Evolutionary conservation across 2,797 vertebrate genomes (phyloP).

Genomic region (Tolypeutes matacus): DNA sequence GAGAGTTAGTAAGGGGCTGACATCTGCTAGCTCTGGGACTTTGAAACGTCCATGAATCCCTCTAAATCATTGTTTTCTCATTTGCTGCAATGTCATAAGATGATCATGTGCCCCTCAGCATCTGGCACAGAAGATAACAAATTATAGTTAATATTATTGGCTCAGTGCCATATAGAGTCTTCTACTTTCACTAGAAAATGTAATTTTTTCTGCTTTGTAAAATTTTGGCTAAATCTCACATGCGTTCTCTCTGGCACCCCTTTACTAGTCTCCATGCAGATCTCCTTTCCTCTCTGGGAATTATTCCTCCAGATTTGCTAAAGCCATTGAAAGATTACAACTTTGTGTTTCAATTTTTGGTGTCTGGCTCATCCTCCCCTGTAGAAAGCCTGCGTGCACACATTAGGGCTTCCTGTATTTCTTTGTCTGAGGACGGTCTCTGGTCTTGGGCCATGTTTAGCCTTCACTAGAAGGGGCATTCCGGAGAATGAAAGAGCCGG

Average conservation of each 20-base stretch:
- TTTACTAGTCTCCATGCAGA: neutral
- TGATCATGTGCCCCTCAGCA: neutral
- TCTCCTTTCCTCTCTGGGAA: neutral
- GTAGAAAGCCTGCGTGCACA: neutral
- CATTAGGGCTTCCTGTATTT: neutral
- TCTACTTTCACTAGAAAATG: neutral
- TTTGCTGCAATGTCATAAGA: neutral
- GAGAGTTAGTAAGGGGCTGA: neutral
- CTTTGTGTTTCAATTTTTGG: neutral
- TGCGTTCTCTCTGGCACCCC: neutral
- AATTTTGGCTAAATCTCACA: neutral
- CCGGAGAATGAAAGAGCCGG: neutral
- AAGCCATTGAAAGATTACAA: neutral
- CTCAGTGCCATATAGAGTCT: neutral
- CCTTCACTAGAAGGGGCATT: neutral
- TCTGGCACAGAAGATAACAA: neutral
- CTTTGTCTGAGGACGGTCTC: neutral
- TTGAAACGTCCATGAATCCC: neutral
- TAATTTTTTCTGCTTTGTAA: slow-evolving; percentile 44
- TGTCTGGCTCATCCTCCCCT: neutral
- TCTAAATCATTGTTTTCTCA: neutral
- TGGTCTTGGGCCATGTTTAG: neutral
- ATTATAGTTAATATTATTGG: neutral
- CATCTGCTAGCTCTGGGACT: neutral
- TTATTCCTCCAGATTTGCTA: slow-evolving; percentile 19